These are phyloP conservation scores for Plestiodon gilberti DNA, from an alignment of 2,113 vertebrate genomes.

Conservation along the genomic window DNA sequence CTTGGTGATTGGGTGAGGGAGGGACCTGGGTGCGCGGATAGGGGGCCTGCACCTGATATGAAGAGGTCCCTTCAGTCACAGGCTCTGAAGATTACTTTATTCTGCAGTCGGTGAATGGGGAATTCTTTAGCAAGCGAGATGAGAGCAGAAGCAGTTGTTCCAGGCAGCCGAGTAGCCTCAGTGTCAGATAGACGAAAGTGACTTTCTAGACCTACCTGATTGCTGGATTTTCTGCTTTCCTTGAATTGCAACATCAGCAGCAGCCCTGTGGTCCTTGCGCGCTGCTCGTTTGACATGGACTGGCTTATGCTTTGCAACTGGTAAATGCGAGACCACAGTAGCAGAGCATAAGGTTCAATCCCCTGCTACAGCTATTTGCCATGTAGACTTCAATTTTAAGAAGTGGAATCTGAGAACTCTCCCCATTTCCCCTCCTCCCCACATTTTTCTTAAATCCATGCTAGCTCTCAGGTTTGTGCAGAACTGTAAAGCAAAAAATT, in stretches of 20 bases:
- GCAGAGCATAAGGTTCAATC: not conserved
- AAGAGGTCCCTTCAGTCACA: not conserved
- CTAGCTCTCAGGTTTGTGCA: not conserved
- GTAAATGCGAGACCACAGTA: not conserved
- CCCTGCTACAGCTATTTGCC: not conserved
- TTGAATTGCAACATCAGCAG: constrained; percentile 27
- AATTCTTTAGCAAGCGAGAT: not conserved
- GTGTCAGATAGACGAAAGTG: not conserved
- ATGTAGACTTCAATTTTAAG: not conserved
- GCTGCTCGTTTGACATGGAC: not conserved
- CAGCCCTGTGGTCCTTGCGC: not conserved
- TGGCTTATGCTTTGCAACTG: not conserved
- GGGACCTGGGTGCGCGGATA: not conserved
- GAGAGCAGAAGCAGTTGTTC: not conserved
- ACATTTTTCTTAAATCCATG: not conserved
- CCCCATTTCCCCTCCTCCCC: not conserved
- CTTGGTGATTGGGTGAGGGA: not conserved
- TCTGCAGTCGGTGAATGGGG: not conserved
- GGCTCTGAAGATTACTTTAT: not conserved
- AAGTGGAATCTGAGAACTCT: not conserved
- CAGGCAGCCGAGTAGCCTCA: not conserved
- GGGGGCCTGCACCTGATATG: not conserved
- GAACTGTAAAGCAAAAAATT: not conserved
- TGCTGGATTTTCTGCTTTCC: not conserved
- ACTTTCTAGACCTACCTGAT: not conserved